These are phyloP conservation scores for Drosophila lowei DNA, from an alignment of 1,140 invertebrate genomes.

Conservation along the genomic window DNA sequence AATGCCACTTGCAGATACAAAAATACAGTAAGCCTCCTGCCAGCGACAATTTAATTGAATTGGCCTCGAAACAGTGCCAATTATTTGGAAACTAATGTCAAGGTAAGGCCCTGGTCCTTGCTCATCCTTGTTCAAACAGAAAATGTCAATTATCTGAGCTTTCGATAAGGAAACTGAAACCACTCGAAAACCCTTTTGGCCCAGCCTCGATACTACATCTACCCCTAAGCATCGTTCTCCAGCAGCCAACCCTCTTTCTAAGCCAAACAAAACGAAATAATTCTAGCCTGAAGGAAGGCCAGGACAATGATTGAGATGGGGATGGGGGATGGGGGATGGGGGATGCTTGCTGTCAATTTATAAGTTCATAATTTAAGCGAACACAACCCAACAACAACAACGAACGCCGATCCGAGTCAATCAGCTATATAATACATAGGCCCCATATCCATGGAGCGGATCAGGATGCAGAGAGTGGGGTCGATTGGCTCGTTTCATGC, in stretches of 20 bases:
- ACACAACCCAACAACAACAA: conserved; percentile 48
- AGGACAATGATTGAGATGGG: not conserved
- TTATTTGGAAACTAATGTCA: conserved; percentile 54
- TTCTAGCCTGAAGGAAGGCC: not conserved
- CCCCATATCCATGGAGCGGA: not conserved
- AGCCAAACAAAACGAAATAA: conserved; percentile 13
- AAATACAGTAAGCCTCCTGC: conserved; percentile 24
- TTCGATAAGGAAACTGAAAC: conserved; percentile 13
- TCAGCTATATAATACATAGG: conserved; percentile 70
- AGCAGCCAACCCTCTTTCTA: not conserved
- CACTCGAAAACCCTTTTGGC: conserved; percentile 2
- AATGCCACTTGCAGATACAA: conserved; percentile 40
- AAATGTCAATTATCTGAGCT: conserved; percentile 46
- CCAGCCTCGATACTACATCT: too few species aligned
- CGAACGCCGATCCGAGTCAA: conserved; percentile 57
- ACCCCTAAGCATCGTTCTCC: too few species aligned
- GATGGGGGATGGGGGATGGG: not conserved
- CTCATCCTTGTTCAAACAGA: conserved; percentile 7
- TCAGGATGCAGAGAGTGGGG: not conserved
- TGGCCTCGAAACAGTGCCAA: conserved; percentile 55
- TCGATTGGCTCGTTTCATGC: conserved; percentile 59
- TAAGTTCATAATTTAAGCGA: conserved; percentile 71
- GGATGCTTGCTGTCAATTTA: conserved; percentile 65
- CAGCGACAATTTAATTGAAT: conserved; percentile 56
- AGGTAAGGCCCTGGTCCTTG: not conserved